Evolutionary conservation across 2,888 invertebrate genomes (phyloP), one percentile per base, ranked within the genome.

Genomic region (Agrotis segetum): DNA sequence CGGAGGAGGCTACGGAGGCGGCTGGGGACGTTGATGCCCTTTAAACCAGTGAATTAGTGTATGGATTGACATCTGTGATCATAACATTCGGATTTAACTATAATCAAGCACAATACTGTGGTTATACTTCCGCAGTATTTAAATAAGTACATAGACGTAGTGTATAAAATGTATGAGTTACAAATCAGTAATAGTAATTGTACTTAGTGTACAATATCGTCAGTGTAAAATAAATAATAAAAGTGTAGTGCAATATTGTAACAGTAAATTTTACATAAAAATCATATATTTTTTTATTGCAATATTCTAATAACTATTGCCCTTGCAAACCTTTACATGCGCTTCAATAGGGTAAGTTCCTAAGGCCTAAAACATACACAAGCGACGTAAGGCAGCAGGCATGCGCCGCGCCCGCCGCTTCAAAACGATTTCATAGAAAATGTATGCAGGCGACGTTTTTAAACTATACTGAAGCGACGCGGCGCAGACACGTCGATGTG

Each of bases 1-100:
- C n/a, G 56, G 62, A 6, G 52, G 52, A 13, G 62, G 62, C 0
- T 63, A 63, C 4, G 63, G 66, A 1, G 65, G 64, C 21, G 66
- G 67, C 3, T 67, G 50, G 50, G 67, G 67, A 19, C 67, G 67
- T 40, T 67, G 24, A 67, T 9, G 34, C 17, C 17, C n/a, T n/a
- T n/a, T 6, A 56, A 56, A 24, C 40, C 50, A 50, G 67, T 67
- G 52, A 29, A 21, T 59, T 16, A 71, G 71, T 71, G 71, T 50
- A 44, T 50, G 49, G 40, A 50, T 19, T 47, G 66, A 65, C 47
- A 67, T 67, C 67, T 67, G 67, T 67, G 67, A 67, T 67, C 50
- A 24, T 24, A 50, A 67, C 49, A 67, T 50, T 67, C n/a, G n/a
- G 52, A 14, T 53, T 53, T 19, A 68, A 68, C 44, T 53, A 68